Conservation (phyloP, 2,113 vertebrate genomes). For the Campylomormyrus numenius region DNA sequence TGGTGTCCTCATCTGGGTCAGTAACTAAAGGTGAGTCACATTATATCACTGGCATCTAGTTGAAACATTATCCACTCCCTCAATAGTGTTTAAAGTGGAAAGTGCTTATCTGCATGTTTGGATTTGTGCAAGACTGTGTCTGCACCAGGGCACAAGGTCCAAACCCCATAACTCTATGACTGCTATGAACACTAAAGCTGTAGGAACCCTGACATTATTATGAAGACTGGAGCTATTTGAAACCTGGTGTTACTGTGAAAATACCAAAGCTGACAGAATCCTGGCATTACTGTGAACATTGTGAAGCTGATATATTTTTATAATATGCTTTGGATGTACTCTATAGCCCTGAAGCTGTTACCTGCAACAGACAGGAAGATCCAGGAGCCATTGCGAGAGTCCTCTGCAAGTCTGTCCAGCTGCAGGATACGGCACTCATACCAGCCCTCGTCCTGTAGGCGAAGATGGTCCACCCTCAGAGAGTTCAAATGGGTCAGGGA, state of each 20-base stretch:
- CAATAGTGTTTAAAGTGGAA: neutral
- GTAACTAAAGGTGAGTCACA: neutral
- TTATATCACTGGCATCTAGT: neutral
- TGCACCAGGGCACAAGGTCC: neutral
- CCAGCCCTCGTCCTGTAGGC: conserved; percentile 75
- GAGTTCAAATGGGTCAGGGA: conserved; percentile 66
- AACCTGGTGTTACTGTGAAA: neutral
- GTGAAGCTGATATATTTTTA: neutral
- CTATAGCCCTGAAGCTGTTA: conserved; percentile 36
- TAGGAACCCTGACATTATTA: neutral
- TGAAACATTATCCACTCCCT: neutral
- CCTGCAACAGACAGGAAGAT: conserved; percentile 77
- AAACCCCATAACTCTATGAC: neutral
- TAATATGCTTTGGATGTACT: neutral
- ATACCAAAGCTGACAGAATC: neutral
- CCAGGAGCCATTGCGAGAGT: conserved; percentile 80
- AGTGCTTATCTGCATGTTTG: neutral
- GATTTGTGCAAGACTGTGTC: neutral
- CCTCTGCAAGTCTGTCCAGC: conserved; percentile 71
- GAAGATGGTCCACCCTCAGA: conserved; percentile 68
- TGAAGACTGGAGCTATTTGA: neutral
- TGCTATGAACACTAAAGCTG: neutral
- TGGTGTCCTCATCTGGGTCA: neutral
- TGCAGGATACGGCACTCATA: conserved; percentile 86
- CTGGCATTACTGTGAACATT: neutral